phyloP scores from a whole-genome alignment of 2,797 vertebrate species.

The Ispidina lecontei region DNA sequence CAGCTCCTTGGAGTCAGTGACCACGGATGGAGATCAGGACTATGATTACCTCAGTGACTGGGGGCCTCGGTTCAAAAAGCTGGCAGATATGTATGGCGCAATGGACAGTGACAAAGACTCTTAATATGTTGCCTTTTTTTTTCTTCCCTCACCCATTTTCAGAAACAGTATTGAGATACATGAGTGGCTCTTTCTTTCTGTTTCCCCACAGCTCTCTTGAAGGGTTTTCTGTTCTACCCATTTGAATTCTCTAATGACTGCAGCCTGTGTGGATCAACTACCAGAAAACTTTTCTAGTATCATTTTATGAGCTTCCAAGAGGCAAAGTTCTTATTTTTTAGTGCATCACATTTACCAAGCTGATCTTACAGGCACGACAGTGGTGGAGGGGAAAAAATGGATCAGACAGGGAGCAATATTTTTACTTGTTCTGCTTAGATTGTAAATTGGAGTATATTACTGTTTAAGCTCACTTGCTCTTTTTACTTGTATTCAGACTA shows the following conservation, averaged over 20 bases:
- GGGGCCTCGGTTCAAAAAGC: slow-evolving; percentile 94
- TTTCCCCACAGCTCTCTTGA: slow-evolving; percentile 67
- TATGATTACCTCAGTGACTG: slow-evolving; percentile 96
- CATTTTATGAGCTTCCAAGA: slow-evolving; percentile 80
- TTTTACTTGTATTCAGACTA: slow-evolving; percentile 42
- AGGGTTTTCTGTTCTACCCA: slow-evolving; percentile 58
- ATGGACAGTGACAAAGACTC: slow-evolving; percentile 92
- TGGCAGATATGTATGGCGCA: slow-evolving; percentile 93
- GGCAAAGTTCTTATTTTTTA: slow-evolving; percentile 77
- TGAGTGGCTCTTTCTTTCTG: slow-evolving; percentile 71
- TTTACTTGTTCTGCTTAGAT: slow-evolving; percentile 54
- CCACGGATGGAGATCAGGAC: slow-evolving; percentile 91
- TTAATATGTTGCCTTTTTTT: slow-evolving; percentile 79
- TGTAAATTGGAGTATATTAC: slow-evolving; percentile 49
- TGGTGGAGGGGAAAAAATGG: neutral
- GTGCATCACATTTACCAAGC: slow-evolving; percentile 67
- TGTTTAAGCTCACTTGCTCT: slow-evolving; percentile 56
- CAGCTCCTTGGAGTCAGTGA: slow-evolving; percentile 91
- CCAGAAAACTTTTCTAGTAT: slow-evolving; percentile 74
- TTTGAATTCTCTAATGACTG: slow-evolving; percentile 68
- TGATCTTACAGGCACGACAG: slow-evolving; percentile 53
- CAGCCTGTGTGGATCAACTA: slow-evolving; percentile 70
- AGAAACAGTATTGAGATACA: slow-evolving; percentile 62
- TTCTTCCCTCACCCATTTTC: slow-evolving; percentile 30
- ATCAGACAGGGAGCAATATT: slow-evolving; percentile 6